Base-by-base conservation (phyloP, 2,888 invertebrate species). In the Clunio marinus region DNA sequence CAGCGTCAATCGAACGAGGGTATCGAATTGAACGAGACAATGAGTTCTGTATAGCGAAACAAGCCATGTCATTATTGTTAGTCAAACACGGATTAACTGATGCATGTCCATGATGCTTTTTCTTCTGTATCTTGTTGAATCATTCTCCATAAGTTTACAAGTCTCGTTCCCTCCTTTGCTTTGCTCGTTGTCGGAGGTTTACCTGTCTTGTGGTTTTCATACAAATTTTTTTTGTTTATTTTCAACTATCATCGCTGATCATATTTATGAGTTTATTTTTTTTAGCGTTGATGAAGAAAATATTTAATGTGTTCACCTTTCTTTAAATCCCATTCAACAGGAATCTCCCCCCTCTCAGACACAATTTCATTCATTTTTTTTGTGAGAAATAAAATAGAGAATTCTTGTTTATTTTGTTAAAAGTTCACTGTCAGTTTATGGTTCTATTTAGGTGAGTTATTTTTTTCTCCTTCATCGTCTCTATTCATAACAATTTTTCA, bases 61-160 rank as follows among this genome's bases (percentile, higher is more conserved):
- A 15, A 22, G 41, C 60, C 17, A 10, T 60, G 60, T 60, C 60
- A 60, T 60, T 60, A 51, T 51, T 51, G 7, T 51, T 51, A 17
- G n/a, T 41, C 41, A 51, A 51, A 51, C 37, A 37, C 17, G 22
- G 20, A 35, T 60, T 22, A 35, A 20, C 22, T n/a, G 41, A 60
- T 35, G 27, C 27, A 25, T 57, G 57, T 27, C 13, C 27, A 17
- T 15, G 17, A 51, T 51, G 51, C 20, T 8, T 17, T 8, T 51
- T 41, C 32, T 13, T 10, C 17, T 59, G 13, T 1, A 46, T 63
- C 46, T 63, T 63, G 63, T 46, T 45, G 63, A 63, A 25, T 63
- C 63, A 63, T 45, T 28, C 63, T 25, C 51, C 8, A 20, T 41
- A n/a, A 32, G 4, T 32, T 32, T 4, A 32, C 10, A 10, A 32